Conservation (phyloP, 1,140 invertebrate species). For the Nasonia vitripennis region DNA sequence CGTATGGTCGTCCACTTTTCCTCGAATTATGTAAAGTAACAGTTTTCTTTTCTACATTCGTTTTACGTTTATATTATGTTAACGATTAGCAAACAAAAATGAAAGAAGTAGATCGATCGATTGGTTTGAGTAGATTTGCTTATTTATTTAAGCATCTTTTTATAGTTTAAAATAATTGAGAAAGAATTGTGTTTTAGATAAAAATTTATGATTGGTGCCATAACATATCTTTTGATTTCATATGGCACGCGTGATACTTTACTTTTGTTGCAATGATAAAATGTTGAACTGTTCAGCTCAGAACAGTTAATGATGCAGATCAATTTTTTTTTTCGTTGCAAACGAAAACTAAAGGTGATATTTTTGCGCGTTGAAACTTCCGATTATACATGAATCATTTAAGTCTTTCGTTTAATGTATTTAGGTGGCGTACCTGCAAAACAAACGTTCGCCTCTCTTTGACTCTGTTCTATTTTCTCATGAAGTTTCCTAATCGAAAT, state of each 20-base stretch:
- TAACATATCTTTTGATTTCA: conserved; percentile 23
- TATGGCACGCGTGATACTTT: conserved; percentile 13
- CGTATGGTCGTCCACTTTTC: conserved; percentile 14
- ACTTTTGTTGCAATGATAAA: conserved; percentile 18
- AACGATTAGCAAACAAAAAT: conserved; percentile 41
- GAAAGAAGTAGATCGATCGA: conserved; percentile 14
- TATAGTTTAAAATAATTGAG: background rate
- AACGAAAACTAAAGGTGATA: conserved; percentile 7
- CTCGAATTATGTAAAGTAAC: background rate
- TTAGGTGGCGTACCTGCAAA: conserved; percentile 41
- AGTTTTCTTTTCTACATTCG: conserved; percentile 34
- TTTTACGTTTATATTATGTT: conserved; percentile 44
- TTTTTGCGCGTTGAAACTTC: conserved; percentile 14
- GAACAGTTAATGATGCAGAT: background rate
- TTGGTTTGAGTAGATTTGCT: conserved; percentile 22
- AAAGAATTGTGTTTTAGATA: conserved; percentile 4
- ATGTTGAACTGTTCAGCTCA: background rate
- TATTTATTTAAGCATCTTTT: conserved; percentile 21
- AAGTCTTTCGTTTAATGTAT: conserved; percentile 47
- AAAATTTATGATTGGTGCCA: conserved; percentile 36
- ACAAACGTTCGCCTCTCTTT: conserved; percentile 39
- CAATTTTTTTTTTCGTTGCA: background rate
- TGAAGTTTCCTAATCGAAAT: background rate
- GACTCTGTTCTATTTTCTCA: background rate
- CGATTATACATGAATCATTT: conserved; percentile 6